A percentile compares a stretch with the other conserved stretches of the same genome.
Evolutionary conservation across 2,888 invertebrate genomes (phyloP).

Genomic region (Cantharis flavilabris): DNA sequence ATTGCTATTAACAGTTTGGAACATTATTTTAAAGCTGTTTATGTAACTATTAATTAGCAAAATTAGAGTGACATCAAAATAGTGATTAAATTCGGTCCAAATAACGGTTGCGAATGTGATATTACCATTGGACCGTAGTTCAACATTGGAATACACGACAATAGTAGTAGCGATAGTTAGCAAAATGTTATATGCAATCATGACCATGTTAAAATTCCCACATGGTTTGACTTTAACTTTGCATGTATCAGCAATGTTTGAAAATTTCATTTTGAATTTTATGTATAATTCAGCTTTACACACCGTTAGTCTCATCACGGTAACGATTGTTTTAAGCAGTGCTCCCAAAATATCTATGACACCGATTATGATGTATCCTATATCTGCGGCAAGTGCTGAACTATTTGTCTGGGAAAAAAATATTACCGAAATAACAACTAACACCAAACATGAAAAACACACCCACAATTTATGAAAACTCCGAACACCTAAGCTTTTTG

Average conservation of each 20-base stretch:
- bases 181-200: neutral
- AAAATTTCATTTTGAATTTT: neutral
- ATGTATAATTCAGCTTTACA: neutral
- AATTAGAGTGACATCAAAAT: neutral
- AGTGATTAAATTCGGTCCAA: neutral
- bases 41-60: neutral
- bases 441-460: too few relatives aligned
- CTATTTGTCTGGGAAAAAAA: neutral
- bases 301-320: neutral
- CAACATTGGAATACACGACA: neutral
- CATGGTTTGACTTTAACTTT: neutral
- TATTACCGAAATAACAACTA: neutral
- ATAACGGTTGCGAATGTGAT: neutral
- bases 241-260: neutral
- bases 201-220: neutral
- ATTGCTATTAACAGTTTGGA: neutral
- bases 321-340: neutral
- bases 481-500: too few relatives aligned
- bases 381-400: neutral
- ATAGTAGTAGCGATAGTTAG: neutral
- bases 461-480: too few relatives aligned
- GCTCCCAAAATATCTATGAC: neutral
- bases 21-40: neutral
- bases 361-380: neutral
- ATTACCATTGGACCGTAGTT: neutral